These are phyloP conservation scores for Gambusia affinis DNA, from an alignment of 2,113 vertebrate species.

Conservation along the genomic window DNA sequence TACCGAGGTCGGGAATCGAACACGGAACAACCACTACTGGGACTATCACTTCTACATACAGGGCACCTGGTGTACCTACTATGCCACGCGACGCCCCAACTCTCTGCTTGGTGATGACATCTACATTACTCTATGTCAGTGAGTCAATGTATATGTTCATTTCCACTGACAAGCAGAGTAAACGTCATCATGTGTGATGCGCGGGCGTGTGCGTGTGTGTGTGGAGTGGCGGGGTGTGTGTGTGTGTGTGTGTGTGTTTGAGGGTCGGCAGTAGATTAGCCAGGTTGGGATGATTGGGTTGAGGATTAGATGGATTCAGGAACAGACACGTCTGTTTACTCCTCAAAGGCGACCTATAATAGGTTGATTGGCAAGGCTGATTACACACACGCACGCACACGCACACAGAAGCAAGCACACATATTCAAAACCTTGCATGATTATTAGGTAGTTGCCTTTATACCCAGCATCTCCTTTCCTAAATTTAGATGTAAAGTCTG, in stretches of 20 bases:
- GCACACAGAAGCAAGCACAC: conserved; percentile 24
- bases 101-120: conserved; percentile 42
- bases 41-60: too few relatives aligned
- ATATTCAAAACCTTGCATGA: conserved; percentile 54
- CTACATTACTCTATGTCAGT: conserved; percentile 44
- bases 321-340: conserved; percentile 73
- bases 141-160: conserved; percentile 42
- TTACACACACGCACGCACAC: conserved; percentile 40
- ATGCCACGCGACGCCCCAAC: too few relatives aligned
- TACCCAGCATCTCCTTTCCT: conserved; percentile 34
- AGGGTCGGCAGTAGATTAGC: conserved; percentile 58
- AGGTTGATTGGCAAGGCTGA: conserved; percentile 69
- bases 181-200: background rate
- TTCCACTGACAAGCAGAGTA: conserved; percentile 36
- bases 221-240: conserved; percentile 27
- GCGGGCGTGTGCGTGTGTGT: conserved; percentile 8
- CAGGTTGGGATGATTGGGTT: conserved; percentile 70
- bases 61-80: too few relatives aligned
- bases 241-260: conserved; percentile 25
- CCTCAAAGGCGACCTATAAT: conserved; percentile 61
- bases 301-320: conserved; percentile 71
- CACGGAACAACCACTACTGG: too few relatives aligned
- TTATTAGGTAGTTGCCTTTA: conserved; percentile 59
- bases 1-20: too few relatives aligned
- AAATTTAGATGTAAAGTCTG: conserved; percentile 47